Conservation (phyloP, 2,797 vertebrate species). For the Semotilus atromaculatus region DNA sequence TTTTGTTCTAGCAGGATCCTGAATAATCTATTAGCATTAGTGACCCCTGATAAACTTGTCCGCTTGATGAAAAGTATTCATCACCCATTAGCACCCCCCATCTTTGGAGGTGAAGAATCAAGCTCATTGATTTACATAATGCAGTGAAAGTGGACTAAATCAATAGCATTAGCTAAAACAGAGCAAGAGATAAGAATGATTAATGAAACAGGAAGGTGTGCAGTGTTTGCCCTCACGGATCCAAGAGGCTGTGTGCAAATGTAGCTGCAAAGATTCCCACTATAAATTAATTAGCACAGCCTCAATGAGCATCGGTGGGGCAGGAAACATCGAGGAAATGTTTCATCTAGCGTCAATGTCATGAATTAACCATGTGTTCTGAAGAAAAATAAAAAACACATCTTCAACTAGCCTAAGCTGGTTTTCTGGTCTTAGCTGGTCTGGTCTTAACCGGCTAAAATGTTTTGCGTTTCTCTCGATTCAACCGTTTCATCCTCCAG, state of each 20-base stretch:
- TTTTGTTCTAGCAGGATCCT: slow-evolving; percentile 40
- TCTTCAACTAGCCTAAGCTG: neutral
- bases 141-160: slow-evolving; percentile 72
- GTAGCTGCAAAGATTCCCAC: slow-evolving; percentile 22
- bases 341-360: slow-evolving; percentile 25
- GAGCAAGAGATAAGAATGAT: slow-evolving; percentile 62
- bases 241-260: slow-evolving; percentile 36
- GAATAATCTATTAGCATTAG: slow-evolving; percentile 57
- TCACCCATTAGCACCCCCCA: slow-evolving; percentile 52
- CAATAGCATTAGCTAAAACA: slow-evolving; percentile 66
- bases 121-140: slow-evolving; percentile 65
- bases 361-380: slow-evolving; percentile 16
- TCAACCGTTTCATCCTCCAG: neutral
- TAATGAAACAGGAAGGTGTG: slow-evolving; percentile 53
- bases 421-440: neutral
- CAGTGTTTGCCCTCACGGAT: slow-evolving; percentile 40
- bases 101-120: slow-evolving; percentile 57
- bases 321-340: neutral
- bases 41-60: slow-evolving; percentile 59
- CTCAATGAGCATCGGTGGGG: neutral
- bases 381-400: neutral
- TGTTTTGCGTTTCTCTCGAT: neutral
- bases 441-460: neutral
- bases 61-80: slow-evolving; percentile 65
- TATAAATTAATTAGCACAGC: slow-evolving; percentile 50